Evolutionary conservation across 2,113 vertebrate species (phyloP).

Genomic region (Dipodomys ordii): DNA sequence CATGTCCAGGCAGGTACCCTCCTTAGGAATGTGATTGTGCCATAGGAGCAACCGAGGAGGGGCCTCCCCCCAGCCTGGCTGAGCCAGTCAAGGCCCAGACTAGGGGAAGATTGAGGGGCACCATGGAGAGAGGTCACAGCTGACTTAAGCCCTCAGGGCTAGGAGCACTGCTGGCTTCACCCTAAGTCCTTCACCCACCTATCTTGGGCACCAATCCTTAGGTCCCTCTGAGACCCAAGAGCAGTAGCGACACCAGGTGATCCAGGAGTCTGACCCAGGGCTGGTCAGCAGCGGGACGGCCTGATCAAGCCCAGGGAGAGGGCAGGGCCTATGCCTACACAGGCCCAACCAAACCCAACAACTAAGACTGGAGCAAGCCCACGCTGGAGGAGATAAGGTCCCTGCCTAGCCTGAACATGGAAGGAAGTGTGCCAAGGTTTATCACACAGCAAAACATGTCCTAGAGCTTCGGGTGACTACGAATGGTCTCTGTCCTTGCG

Average conservation of each 20-base stretch:
- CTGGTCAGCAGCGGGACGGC: too few relatives aligned
- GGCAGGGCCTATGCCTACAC: background rate
- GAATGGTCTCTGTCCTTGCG: background rate
- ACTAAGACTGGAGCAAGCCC: background rate
- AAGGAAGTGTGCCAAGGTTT: background rate
- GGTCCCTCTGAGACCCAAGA: background rate
- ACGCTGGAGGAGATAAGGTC: background rate
- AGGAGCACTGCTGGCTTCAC: background rate
- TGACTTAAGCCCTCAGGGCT: background rate
- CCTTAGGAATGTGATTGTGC: background rate
- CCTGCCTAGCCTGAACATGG: background rate
- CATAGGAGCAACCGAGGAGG: background rate
- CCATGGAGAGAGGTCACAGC: background rate
- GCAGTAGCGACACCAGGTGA: background rate
- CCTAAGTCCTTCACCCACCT: background rate
- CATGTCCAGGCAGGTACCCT: background rate
- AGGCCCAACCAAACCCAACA: rapidly evolving
- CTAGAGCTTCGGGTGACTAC: background rate
- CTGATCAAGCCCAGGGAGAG: background rate
- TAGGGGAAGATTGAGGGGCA: background rate
- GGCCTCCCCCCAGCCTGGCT: background rate
- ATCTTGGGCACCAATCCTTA: too few relatives aligned
- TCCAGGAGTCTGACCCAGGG: background rate
- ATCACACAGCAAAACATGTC: too few relatives aligned
- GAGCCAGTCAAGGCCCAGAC: background rate